Base-by-base conservation (phyloP, 2,113 vertebrate genomes). In the Odocoileus hemionus region DNA sequence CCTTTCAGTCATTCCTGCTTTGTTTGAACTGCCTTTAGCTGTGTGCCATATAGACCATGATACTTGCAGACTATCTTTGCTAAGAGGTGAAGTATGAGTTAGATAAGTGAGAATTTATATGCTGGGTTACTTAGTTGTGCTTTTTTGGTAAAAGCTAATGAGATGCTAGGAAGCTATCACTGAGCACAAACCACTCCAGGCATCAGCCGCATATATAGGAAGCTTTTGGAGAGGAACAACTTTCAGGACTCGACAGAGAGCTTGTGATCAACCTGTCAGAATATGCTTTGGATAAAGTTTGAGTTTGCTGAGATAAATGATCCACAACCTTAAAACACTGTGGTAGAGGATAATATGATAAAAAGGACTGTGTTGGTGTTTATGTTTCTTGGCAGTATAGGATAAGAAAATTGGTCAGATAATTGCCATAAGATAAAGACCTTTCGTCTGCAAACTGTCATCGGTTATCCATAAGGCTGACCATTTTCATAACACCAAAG, bases 1-100 rank as follows among this genome's bases (percentile, higher is more conserved):
- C 57, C 43, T 90, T 84, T 89, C 94, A 86, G 61, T 90, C 86
- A 57, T 87, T 26, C 33, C 88, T 94, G 60, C 76, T 95, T 74
- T 94, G 50, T 95, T 74, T 94, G 45, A 91, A 64, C 30, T 92
- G 14, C 70, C 33, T n/a, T 60, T 97, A 39, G 57, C 19, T 12
- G 43, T 78, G 47, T 1, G 23, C 6, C 64, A 7, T 43, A 5
- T 33, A 89, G n/a, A 8, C 17, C 23, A 25, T 39, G 17, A 45
- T 89, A 28, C 64, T 95, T 95, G 45, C 23, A 95, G 76, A 85
- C 47, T 58, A 5, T 80, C 47, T 96, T 84, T 90, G 9, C 80
- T 93, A 45, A 55, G 54, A 83, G 54, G 67, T 54, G 61, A 80
- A 92, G 79, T 78, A 17, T 57, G n/a, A 86, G 80, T 67, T 89